phyloP scores from a whole-genome alignment of 2,888 invertebrate genomes.

The Rutpela maculata region DNA sequence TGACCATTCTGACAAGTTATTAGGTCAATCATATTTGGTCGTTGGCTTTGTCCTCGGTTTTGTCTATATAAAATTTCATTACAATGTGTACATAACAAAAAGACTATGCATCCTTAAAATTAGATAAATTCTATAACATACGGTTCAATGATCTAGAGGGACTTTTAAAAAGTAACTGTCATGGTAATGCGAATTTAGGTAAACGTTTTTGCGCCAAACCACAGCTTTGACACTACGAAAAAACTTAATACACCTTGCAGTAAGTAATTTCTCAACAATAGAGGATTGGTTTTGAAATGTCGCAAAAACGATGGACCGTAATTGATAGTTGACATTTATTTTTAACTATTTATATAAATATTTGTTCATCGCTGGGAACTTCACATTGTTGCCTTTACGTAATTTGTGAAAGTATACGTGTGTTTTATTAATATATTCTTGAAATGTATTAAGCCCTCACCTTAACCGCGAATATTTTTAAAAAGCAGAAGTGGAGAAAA shows the following conservation, averaged over 20 bases:
- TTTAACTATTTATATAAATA: constrained; percentile 3
- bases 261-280: background rate
- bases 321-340: constrained; percentile 1
- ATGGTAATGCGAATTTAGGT: background rate
- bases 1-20: no score
- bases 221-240: background rate
- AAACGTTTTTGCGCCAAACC: background rate
- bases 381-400: background rate
- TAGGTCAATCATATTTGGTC: no score
- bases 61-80: no score
- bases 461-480: no score
- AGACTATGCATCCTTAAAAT: no score
- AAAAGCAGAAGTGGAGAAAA: no score
- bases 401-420: background rate
- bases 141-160: background rate
- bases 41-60: no score
- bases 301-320: background rate
- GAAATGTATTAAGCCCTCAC: no score
- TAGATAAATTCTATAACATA: background rate
- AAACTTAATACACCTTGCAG: background rate
- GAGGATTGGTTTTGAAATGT: background rate
- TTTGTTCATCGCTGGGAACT: background rate
- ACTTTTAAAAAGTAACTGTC: background rate
- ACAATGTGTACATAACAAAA: no score
- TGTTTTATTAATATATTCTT: no score